Evolutionary conservation across 2,888 invertebrate species (phyloP), one percentile per base, ranked within the genome.

Genomic region (Carterocephalus palaemon): DNA sequence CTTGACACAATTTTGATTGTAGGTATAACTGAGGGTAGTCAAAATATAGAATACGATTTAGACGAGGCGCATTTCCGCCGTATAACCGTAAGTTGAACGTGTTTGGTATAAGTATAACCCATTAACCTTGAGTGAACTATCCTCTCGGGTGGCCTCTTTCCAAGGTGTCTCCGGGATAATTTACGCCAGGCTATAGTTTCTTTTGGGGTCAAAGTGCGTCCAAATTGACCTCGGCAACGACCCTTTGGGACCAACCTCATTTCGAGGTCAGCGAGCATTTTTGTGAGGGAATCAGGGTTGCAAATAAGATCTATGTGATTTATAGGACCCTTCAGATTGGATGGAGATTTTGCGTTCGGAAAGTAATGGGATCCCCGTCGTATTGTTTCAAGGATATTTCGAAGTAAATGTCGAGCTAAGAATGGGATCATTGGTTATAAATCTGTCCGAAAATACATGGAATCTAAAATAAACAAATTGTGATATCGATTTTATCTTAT

Each of bases 181-280:
- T 77, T 73, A 68, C 66, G 70, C 67, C 57, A 58, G 63, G 60
- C 58, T 64, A 53, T 56, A 60, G 56, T 60, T 62, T 65, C 62
- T 69, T 70, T 29, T 66, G 70, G 68, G 75, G 75, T 70, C 70
- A 69, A 64, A 73, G 71, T 72, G 70, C 69, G 69, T 62, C 67
- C 62, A 69, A 78, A 75, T 75, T 73, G 75, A 72, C 72, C 71
- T 48, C 54, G 33, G 53, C 57, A 56, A 56, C 59, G 56, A 61
- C 57, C 67, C 71, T 64, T 59, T 52, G 68, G 66, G 70, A 67
- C 64, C 63, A 61, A 60, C 61, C 67, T 56, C 60, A 54, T 66
- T 69, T 72, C 65, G 77, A 67, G 78, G 76, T 75, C 75, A 67
- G 53, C 64, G 64, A 62, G 64, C 64, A 72, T 75, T 77, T 74